phyloP scores from a whole-genome alignment of 2,888 invertebrate genomes.

The Baccha elongata region DNA sequence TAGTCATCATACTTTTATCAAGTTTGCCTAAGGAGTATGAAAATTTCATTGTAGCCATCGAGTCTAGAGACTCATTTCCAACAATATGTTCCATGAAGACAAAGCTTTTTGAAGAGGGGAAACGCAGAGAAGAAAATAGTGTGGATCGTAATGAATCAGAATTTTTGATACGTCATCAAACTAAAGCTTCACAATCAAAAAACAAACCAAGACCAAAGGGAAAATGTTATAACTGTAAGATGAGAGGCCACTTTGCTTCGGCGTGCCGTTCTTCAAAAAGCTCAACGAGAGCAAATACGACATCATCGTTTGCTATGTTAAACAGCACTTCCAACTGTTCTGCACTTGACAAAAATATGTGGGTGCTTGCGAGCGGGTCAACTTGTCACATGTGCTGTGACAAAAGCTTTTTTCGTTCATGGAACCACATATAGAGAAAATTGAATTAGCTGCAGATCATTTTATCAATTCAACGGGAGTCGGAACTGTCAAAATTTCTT shows the following conservation, averaged over 20 bases:
- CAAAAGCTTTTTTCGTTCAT: conserved; percentile 26
- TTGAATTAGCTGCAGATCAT: conserved; percentile 19
- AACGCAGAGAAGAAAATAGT: conserved; percentile 9
- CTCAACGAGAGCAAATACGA: not conserved
- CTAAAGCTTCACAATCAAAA: not conserved
- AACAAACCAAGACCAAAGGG: not conserved
- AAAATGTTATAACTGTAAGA: conserved; percentile 2
- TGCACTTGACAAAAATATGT: conserved; percentile 1
- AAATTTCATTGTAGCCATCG: conserved; percentile 47
- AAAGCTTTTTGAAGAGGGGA: conserved; percentile 37
- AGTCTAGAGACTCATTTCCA: conserved; percentile 43
- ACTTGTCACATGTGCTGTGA: conserved; percentile 36
- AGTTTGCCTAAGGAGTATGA: too few relatives aligned
- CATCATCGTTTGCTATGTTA: conserved; percentile 13
- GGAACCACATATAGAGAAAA: not conserved
- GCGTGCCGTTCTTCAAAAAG: conserved; percentile 3
- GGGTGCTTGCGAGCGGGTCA: conserved; percentile 31
- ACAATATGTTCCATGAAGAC: conserved; percentile 14
- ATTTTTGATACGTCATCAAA: not conserved
- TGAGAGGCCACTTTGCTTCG: not conserved
- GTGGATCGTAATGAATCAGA: not conserved
- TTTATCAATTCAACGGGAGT: conserved; percentile 8
- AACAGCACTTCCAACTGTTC: not conserved
- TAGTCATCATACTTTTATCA: too few relatives aligned
- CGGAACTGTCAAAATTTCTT: not conserved